A percentile compares a stretch with the other conserved stretches of the same genome.
phyloP scores from a whole-genome alignment of 2,113 vertebrate genomes.

The Ailuropoda melanoleuca region DNA sequence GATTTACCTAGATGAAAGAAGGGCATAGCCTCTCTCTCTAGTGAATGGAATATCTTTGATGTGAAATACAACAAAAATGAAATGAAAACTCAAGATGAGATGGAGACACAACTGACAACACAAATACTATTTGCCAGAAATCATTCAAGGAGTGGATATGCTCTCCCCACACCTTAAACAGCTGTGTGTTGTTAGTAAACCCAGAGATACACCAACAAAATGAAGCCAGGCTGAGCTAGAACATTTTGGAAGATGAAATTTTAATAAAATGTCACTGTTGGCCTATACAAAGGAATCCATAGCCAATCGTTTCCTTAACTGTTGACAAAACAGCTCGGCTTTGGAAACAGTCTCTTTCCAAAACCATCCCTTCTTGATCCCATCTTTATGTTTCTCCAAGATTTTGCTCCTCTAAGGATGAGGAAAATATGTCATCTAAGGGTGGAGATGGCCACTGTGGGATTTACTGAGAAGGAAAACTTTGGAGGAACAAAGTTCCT shows the following conservation, averaged over 20 bases:
- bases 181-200: conserved; percentile 74
- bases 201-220: conserved; percentile 65
- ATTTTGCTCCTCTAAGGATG: not conserved
- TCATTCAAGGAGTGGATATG: conserved; percentile 15
- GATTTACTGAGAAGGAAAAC: not conserved
- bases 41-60: not conserved
- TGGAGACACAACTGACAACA: not conserved
- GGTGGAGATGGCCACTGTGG: not conserved
- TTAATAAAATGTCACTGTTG: conserved; percentile 66
- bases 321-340: conserved; percentile 1
- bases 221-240: conserved; percentile 58
- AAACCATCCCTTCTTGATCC: conserved; percentile 1
- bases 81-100: not conserved
- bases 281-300: not conserved
- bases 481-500: not conserved
- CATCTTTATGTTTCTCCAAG: conserved; percentile 39
- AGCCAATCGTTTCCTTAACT: conserved; percentile 42
- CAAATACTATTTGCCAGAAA: not conserved
- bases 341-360: conserved; percentile 25
- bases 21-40: not conserved
- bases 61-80: conserved; percentile 30
- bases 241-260: conserved; percentile 65
- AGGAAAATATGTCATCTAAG: conserved; percentile 29
- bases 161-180: conserved; percentile 71
- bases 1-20: not conserved